Percentiles rank a stretch among this genome's conserved stretches.
phyloP scores from a whole-genome alignment of 2,888 invertebrate genomes.

The Hetaerina titia region DNA sequence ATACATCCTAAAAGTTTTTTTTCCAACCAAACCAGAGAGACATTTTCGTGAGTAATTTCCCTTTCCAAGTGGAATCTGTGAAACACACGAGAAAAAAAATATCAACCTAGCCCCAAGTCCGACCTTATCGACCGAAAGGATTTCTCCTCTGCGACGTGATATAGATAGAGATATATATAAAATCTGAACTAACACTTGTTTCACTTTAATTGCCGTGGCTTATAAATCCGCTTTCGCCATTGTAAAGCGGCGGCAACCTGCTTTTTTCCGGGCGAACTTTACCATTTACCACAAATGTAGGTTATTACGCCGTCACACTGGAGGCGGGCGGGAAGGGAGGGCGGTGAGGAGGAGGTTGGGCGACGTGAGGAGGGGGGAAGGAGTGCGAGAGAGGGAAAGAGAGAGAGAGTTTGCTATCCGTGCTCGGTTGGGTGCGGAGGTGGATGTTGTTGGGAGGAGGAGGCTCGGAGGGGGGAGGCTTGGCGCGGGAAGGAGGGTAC shows the following conservation, averaged over 20 bases:
- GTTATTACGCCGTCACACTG: conserved; percentile 53
- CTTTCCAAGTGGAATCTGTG: not conserved
- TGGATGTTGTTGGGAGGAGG: not conserved
- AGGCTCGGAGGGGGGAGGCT: not conserved
- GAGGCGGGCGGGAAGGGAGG: not conserved
- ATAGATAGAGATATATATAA: not conserved
- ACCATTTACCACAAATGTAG: conserved; percentile 64
- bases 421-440: conserved; percentile 10
- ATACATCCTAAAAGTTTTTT: not conserved
- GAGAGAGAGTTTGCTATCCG: conserved; percentile 19
- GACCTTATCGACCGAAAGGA: not conserved
- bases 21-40: not conserved
- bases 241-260: conserved; percentile 47
- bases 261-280: conserved; percentile 62
- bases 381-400: not conserved
- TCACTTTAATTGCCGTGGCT: conserved; percentile 14
- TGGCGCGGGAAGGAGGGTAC: not conserved
- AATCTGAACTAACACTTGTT: conserved; percentile 6
- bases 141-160: not conserved
- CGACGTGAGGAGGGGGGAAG: not conserved
- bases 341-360: not conserved
- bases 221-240: conserved; percentile 62
- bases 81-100: not conserved
- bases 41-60: not conserved
- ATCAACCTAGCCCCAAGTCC: not conserved